A percentile compares a stretch with the other conserved stretches of the same genome.
Evolutionary conservation across 35 echinoderm and acorn worm genomes (phyloP).

Genomic region (Patiria miniata): DNA sequence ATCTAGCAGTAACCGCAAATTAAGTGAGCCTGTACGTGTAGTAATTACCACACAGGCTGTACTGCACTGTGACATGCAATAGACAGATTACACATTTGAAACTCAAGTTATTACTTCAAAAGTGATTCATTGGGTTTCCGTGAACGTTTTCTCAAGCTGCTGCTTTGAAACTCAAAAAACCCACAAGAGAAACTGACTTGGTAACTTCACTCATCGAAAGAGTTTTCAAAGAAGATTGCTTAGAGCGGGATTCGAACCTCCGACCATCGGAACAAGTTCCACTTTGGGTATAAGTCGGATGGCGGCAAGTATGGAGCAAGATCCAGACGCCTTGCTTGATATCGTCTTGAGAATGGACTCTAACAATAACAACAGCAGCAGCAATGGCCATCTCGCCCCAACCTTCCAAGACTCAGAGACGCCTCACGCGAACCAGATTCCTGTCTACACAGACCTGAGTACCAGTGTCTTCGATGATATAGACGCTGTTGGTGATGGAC

Average conservation of each 20-base stretch:
- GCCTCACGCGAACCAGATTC: neutral
- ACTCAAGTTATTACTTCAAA: no score
- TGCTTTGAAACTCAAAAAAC: no score
- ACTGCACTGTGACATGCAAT: no score
- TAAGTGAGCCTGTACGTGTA: neutral
- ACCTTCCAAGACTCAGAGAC: constrained; percentile 3
- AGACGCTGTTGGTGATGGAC: neutral
- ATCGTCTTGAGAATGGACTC: neutral
- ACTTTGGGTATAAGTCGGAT: neutral
- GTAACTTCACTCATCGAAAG: no score
- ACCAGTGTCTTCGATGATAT: constrained; percentile 9
- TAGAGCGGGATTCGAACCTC: no score
- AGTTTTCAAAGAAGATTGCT: no score
- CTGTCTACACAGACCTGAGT: constrained; percentile 3
- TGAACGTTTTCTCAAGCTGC: no score
- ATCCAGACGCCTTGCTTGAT: constrained; percentile 4
- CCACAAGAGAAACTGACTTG: no score
- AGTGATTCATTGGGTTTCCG: no score
- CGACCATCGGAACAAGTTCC: no score
- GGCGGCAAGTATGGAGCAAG: neutral
- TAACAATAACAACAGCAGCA: neutral
- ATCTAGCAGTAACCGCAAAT: neutral
- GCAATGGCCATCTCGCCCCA: neutral
- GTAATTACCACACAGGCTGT: no score
- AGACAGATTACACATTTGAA: no score